Percentiles rank a stretch among this genome's conserved stretches.
phyloP scores from a whole-genome alignment of 2,888 invertebrate species.

The Cecidostiba fungosa region DNA sequence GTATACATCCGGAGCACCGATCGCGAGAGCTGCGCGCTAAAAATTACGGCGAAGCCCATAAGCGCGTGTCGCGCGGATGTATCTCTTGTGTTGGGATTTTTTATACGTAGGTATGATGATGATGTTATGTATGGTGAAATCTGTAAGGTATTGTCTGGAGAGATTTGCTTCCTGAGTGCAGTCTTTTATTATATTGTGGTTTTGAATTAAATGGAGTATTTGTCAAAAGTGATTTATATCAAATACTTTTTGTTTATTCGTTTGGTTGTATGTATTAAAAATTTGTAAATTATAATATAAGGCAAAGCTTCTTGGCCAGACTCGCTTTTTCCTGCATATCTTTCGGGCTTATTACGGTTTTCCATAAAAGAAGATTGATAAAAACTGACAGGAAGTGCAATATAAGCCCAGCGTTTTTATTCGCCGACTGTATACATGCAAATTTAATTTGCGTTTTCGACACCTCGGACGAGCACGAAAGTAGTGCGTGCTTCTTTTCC shows the following conservation, averaged over 20 bases:
- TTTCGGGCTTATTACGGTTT: not conserved
- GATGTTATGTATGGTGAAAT: too few relatives aligned
- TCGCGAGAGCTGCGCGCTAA: constrained; percentile 3
- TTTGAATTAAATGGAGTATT: too few relatives aligned
- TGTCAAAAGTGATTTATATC: too few relatives aligned
- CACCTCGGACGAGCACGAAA: not conserved
- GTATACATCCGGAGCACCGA: constrained; percentile 1
- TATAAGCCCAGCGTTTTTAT: not conserved
- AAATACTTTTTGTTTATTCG: too few relatives aligned
- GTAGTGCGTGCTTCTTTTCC: not conserved
- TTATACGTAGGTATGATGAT: not conserved
- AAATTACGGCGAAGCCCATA: not conserved
- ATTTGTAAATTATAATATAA: too few relatives aligned
- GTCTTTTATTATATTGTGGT: too few relatives aligned
- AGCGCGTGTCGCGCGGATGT: not conserved
- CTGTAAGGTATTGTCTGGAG: not conserved
- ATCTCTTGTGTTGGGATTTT: not conserved
- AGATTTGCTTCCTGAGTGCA: not conserved
- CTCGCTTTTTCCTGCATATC: too few relatives aligned
- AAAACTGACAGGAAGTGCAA: not conserved
- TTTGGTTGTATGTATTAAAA: too few relatives aligned
- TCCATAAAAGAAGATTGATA: not conserved
- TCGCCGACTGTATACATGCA: not conserved
- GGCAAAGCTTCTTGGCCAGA: too few relatives aligned
- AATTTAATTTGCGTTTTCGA: not conserved